Base-by-base conservation (phyloP, 2,797 vertebrate genomes). In the Eidolon dupreanum region DNA sequence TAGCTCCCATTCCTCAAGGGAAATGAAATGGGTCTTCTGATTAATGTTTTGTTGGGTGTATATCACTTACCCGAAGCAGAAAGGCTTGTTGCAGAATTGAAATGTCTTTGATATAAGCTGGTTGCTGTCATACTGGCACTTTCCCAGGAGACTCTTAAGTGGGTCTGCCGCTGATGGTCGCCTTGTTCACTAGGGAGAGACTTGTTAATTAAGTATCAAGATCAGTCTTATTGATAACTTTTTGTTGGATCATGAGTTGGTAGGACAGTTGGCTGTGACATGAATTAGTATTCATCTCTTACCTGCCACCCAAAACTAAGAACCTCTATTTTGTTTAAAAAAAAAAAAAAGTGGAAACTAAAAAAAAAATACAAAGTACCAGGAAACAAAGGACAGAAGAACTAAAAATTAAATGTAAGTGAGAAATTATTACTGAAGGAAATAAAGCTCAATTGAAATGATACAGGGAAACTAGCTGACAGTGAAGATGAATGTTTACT, bases 1-100 rank as follows among this genome's bases (percentile, higher is more conserved):
- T 51, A 66, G 59, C 68, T 85, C 38, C 20, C 22, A 24, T 82
- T 96, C 93, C 93, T 93, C 49, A 78, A 78, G 84, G 65, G 73
- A 93, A 74, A 68, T 78, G 41, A 97, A 97, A 96, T 93, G 53
- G 77, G 81, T 85, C 89, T 92, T 96, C 81, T 93, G 96, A 94
- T 95, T 88, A 94, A 96, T 96, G 96, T 92, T 97, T 92, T 97
- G 94, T 96, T 97, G 93, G 88, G 38, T 92, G 73, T 65, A 12
- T 94, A 96, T 96, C 90, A 93, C 88, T 97, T 96, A 97, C 82
- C 82, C 0, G 12, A 57, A 97, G 83, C 70, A 94, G 92, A 87
- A 95, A 94, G 41, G 1, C 92, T 96, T 96, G 81, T 77, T 95
- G 65, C 17, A n/a, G 90, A 96, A 88, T 82, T 71, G 70, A 95